phyloP scores from a whole-genome alignment of 2,113 vertebrate genomes.

The Sprattus sprattus region DNA sequence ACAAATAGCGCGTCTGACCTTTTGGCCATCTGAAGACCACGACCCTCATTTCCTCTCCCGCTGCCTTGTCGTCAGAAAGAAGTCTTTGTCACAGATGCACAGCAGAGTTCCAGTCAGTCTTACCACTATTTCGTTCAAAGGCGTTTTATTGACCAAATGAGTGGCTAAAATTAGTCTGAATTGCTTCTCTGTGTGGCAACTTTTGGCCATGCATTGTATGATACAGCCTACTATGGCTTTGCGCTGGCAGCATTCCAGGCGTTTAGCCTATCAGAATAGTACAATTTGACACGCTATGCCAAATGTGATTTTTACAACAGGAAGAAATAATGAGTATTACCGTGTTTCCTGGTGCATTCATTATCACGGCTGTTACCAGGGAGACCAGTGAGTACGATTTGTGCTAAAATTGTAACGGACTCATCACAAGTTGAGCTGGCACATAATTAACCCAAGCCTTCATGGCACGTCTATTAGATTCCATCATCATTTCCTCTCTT shows the following conservation, averaged over 20 bases:
- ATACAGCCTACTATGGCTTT: background rate
- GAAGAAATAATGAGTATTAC: background rate
- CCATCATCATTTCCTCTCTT: background rate
- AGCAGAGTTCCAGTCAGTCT: conserved; percentile 49
- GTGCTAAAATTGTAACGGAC: background rate
- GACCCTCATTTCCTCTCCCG: conserved; percentile 43
- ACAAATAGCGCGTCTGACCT: conserved; percentile 35
- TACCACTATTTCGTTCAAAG: conserved; percentile 54
- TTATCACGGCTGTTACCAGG: background rate
- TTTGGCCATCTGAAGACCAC: conserved; percentile 11
- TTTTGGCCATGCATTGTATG: conserved; percentile 41
- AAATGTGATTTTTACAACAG: conserved; percentile 8
- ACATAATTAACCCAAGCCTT: background rate
- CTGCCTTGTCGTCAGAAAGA: conserved; percentile 54
- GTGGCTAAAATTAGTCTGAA: conserved; percentile 61
- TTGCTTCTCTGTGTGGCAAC: conserved; percentile 55
- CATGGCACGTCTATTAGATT: background rate
- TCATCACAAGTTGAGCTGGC: background rate
- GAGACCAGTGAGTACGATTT: background rate
- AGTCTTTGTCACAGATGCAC: conserved; percentile 63
- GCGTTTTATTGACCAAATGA: conserved; percentile 56
- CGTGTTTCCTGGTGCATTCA: background rate
- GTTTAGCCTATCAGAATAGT: background rate
- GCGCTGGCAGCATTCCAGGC: background rate
- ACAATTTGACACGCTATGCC: background rate